These are phyloP conservation scores for Hepsetus odoe DNA, from an alignment of 2,113 vertebrate species.

Conservation along the genomic window DNA sequence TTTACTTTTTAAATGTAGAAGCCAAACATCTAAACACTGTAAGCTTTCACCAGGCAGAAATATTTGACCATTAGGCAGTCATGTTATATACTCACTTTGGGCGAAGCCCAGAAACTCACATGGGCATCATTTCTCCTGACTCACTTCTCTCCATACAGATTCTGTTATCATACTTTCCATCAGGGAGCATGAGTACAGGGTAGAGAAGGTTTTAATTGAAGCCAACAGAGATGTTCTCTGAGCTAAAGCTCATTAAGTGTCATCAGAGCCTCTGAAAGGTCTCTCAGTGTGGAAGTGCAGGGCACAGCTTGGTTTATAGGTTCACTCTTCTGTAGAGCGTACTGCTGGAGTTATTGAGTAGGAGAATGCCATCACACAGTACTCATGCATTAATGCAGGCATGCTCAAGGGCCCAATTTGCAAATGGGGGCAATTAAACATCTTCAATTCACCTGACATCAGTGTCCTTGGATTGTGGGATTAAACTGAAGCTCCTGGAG, in stretches of 20 bases:
- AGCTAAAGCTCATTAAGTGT: constrained; percentile 10
- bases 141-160: constrained; percentile 16
- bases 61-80: constrained; percentile 11
- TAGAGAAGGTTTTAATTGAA: constrained; percentile 18
- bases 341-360: neutral
- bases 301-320: neutral
- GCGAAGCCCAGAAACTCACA: constrained; percentile 3
- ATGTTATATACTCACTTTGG: neutral
- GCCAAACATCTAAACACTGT: neutral
- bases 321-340: neutral
- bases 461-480: too few species aligned
- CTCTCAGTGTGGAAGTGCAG: neutral
- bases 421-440: too few species aligned
- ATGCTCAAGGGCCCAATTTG: neutral
- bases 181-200: neutral
- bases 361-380: neutral
- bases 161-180: constrained; percentile 1
- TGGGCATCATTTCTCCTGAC: constrained; percentile 7
- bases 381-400: neutral
- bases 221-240: neutral
- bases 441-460: too few species aligned
- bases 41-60: neutral
- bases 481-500: too few species aligned
- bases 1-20: neutral
- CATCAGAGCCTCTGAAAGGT: neutral